Conservation (phyloP, 1,140 invertebrate species). For the Drosophila lacteicornis region DNA sequence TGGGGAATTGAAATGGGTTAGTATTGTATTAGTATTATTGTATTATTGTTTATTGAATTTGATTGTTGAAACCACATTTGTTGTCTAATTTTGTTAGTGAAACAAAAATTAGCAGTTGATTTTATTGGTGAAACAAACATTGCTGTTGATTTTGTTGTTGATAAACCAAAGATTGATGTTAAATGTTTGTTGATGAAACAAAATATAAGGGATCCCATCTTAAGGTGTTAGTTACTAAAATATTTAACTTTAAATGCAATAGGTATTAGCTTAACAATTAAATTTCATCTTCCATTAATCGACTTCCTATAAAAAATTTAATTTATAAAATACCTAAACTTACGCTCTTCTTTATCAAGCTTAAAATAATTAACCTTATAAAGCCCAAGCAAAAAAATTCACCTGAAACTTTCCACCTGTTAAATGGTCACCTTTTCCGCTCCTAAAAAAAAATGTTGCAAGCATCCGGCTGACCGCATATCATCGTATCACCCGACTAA, state of each 20-base stretch:
- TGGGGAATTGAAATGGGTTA: too few relatives aligned
- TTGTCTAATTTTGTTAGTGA: too few relatives aligned
- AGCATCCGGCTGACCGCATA: slow-evolving; percentile 38
- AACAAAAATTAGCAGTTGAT: too few relatives aligned
- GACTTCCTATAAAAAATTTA: neutral
- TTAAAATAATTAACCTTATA: neutral
- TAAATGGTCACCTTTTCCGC: slow-evolving; percentile 18
- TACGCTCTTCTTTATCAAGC: neutral
- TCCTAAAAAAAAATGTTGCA: slow-evolving; percentile 10
- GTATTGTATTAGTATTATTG: too few relatives aligned
- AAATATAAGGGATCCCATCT: too few relatives aligned
- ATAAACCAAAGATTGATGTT: neutral
- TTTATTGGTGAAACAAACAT: too few relatives aligned
- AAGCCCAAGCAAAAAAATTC: neutral
- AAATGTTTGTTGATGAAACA: too few relatives aligned
- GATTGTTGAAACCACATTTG: too few relatives aligned
- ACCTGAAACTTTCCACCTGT: slow-evolving; percentile 19
- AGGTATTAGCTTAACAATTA: neutral
- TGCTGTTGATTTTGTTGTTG: neutral
- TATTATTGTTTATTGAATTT: too few relatives aligned
- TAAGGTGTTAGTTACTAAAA: too few relatives aligned
- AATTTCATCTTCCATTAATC: neutral
- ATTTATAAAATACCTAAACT: neutral
- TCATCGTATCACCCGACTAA: slow-evolving; percentile 36
- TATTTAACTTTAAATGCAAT: too few relatives aligned